Base-by-base conservation (phyloP, 2,888 invertebrate genomes). In the Harpalus rufipes region DNA sequence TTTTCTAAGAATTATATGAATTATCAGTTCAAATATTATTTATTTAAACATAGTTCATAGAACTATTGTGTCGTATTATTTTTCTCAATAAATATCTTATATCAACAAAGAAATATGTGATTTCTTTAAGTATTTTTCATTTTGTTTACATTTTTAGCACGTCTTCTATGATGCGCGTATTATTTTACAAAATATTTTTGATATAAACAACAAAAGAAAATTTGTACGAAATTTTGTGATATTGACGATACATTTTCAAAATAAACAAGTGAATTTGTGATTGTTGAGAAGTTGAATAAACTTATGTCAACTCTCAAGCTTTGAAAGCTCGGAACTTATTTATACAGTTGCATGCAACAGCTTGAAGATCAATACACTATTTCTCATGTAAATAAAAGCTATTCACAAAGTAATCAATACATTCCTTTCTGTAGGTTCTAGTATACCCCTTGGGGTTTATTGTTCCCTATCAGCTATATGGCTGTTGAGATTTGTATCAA, bases 321-420 rank as follows among this genome's bases (percentile, higher is more conserved):
- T 51, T 12, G 2, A 51, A 10, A 51, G 44, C 44, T 51, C 44
- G 44, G 41, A 68, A 16, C 41, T 68, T 68, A 68, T 68, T 68
- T 68, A 68, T 41, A 68, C 12, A 68, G 68, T 68, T 68, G 68
- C 68, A 68, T 68, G 68, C 68, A 68, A 68, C 68, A 68, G 68
- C 68, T 68, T 14, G 10, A 3, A 68, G 39, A 68, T 68, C 68
- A 16, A 68, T 68, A 68, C 39, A 41, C 39, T 65, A 65, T 21
- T 68, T 68, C 32, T 41, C 32, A 68, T 41, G 41, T 68, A 39
- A 68, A 68, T 68, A 68, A 10, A 18, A 25, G 39, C 32, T 32
- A 25, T 39, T 68, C 39, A 68, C 7, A 12, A 68, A 68, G 32
- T n/a, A 68, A 68, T 68, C 68, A 68, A 68, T 68, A 68, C 68